phyloP scores from a whole-genome alignment of 2,797 vertebrate genomes.

The Spea hammondii region DNA sequence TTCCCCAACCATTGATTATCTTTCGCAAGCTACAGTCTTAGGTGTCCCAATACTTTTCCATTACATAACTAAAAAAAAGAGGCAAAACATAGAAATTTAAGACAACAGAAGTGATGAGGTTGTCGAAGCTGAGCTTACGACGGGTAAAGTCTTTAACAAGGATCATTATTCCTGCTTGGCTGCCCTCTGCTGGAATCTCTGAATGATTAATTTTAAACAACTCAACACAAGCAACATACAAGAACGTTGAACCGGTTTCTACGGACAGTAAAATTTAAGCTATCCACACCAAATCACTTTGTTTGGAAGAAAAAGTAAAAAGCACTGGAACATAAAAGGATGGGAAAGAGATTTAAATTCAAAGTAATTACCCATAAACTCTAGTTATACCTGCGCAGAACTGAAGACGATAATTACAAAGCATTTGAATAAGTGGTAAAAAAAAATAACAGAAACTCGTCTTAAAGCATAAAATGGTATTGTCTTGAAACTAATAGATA shows the following conservation, averaged over 20 bases:
- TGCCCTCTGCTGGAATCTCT: constrained; percentile 76
- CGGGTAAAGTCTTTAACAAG: constrained; percentile 52
- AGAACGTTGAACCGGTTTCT: constrained; percentile 33
- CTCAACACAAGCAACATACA: constrained; percentile 44
- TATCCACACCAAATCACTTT: constrained; percentile 40
- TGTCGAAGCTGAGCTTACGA: constrained; percentile 14
- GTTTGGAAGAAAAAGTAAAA: constrained; percentile 37
- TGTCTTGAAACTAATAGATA: constrained; percentile 26
- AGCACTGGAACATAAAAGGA: constrained; percentile 53
- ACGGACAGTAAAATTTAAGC: constrained; percentile 39
- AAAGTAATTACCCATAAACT: constrained; percentile 57
- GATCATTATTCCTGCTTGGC: constrained; percentile 75
- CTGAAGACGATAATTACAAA: constrained; percentile 58
- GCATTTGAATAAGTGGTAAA: constrained; percentile 55
- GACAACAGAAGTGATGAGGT: constrained; percentile 16
- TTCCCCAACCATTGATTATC: too few species aligned
- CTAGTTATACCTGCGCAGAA: constrained; percentile 35
- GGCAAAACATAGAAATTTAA: background rate
- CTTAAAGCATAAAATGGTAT: constrained; percentile 18
- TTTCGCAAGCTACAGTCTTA: too few species aligned
- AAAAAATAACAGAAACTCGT: constrained; percentile 33
- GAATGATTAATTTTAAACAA: constrained; percentile 57
- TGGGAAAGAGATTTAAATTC: constrained; percentile 47
- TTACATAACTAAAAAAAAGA: background rate
- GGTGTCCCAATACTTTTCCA: background rate